Percentiles rank a stretch among this genome's conserved stretches.
These are phyloP conservation scores for Carassius auratus DNA, from an alignment of 2,113 vertebrate genomes.

Conservation along the genomic window DNA sequence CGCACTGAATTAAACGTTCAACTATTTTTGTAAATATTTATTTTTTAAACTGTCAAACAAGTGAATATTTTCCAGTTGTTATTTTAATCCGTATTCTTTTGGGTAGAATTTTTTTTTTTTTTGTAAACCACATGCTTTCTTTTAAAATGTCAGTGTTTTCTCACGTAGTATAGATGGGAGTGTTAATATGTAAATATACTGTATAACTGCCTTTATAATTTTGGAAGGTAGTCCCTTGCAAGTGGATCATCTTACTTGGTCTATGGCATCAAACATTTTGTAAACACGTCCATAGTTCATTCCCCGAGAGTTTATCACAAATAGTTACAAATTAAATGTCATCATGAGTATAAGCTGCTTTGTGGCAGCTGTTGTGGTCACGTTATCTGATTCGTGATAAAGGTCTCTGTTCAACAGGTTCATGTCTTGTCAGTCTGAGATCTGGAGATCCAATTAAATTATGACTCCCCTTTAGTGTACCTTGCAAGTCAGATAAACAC, in stretches of 20 bases:
- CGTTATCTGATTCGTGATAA: conserved; percentile 15
- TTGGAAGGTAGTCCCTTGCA: background rate
- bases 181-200: background rate
- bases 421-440: background rate
- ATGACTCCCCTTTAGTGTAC: background rate
- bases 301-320: background rate
- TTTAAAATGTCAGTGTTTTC: background rate
- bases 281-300: background rate
- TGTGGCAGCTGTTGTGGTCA: background rate
- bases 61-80: background rate
- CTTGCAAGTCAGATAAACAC: background rate
- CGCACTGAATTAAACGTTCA: background rate
- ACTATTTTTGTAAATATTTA: too few species aligned
- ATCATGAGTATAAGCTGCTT: conserved; percentile 4
- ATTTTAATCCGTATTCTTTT: background rate
- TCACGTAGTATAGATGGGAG: background rate
- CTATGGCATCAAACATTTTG: background rate
- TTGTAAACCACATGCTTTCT: background rate
- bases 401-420: background rate
- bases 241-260: background rate
- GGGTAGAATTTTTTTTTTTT: background rate
- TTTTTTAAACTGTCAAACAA: background rate
- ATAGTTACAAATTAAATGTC: conserved; percentile 48
- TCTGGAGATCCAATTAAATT: conserved; percentile 22
- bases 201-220: background rate